Conservation (phyloP, 2,113 vertebrate genomes). For the Spheniscus mendiculus region DNA sequence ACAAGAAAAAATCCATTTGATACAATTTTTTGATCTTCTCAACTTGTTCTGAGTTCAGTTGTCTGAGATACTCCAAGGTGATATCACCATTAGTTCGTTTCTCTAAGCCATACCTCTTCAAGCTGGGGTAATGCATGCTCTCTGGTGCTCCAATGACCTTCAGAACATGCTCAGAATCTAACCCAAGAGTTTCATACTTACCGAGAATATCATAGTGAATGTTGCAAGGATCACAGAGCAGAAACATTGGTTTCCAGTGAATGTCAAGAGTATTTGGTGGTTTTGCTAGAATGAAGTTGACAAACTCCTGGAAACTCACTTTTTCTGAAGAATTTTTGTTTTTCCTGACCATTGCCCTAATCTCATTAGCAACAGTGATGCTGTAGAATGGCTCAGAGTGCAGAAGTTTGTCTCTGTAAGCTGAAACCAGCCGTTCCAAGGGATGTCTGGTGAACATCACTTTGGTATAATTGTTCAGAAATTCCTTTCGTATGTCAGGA, state of each 20-base stretch:
- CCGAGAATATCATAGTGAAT: slow-evolving; percentile 58
- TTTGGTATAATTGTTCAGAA: slow-evolving; percentile 64
- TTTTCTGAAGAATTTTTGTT: neutral
- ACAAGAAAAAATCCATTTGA: slow-evolving; percentile 59
- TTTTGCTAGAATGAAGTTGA: slow-evolving; percentile 8
- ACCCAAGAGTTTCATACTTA: slow-evolving; percentile 54
- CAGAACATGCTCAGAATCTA: slow-evolving; percentile 59
- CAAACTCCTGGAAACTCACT: slow-evolving; percentile 68
- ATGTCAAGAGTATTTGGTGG: neutral
- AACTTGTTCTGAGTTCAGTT: slow-evolving; percentile 37
- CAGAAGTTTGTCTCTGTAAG: slow-evolving; percentile 72
- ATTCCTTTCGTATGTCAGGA: neutral
- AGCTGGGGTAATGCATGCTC: slow-evolving; percentile 24
- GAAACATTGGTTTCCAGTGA: slow-evolving; percentile 70
- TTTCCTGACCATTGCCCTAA: slow-evolving; percentile 52
- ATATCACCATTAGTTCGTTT: slow-evolving; percentile 47
- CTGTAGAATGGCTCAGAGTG: slow-evolving; percentile 50
- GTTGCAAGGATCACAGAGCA: slow-evolving; percentile 69
- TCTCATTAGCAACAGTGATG: slow-evolving; percentile 19
- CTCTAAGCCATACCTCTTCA: slow-evolving; percentile 47
- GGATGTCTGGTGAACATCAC: slow-evolving; percentile 72
- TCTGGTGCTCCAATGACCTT: slow-evolving; percentile 33
- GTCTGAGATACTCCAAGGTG: slow-evolving; percentile 51
- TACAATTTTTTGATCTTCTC: slow-evolving; percentile 45
- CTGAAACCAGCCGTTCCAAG: slow-evolving; percentile 70